These are phyloP conservation scores for Zosterops pallidus DNA, from an alignment of 2,113 vertebrate genomes.

Conservation along the genomic window DNA sequence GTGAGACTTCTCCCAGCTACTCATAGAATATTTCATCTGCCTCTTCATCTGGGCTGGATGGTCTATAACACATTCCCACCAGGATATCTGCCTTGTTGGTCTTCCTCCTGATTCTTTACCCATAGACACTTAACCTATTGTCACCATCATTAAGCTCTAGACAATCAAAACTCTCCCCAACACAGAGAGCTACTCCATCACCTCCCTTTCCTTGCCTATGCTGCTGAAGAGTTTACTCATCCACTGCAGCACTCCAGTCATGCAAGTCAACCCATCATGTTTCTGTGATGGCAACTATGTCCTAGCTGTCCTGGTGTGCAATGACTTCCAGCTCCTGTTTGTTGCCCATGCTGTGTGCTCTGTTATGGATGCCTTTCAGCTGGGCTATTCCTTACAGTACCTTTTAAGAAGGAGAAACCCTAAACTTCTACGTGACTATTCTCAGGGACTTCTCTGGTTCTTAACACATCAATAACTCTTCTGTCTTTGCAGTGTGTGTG, in stretches of 20 bases:
- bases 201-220: background rate
- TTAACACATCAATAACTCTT: background rate
- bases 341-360: background rate
- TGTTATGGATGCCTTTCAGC: background rate
- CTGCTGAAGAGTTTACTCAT: background rate
- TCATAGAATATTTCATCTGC: background rate
- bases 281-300: background rate
- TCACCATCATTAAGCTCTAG: background rate
- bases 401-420: background rate
- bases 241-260: background rate
- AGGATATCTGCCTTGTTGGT: background rate
- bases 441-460: background rate
- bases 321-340: background rate
- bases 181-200: background rate
- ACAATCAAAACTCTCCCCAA: background rate
- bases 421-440: background rate
- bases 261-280: background rate
- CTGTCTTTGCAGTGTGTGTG: background rate
- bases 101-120: background rate
- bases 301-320: background rate
- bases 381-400: background rate
- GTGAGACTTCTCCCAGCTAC: background rate
- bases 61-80: background rate
- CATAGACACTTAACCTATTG: fast-evolving
- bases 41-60: background rate